Evolutionary conservation across 2,113 vertebrate genomes (phyloP).

Genomic region (Smithornis capensis): DNA sequence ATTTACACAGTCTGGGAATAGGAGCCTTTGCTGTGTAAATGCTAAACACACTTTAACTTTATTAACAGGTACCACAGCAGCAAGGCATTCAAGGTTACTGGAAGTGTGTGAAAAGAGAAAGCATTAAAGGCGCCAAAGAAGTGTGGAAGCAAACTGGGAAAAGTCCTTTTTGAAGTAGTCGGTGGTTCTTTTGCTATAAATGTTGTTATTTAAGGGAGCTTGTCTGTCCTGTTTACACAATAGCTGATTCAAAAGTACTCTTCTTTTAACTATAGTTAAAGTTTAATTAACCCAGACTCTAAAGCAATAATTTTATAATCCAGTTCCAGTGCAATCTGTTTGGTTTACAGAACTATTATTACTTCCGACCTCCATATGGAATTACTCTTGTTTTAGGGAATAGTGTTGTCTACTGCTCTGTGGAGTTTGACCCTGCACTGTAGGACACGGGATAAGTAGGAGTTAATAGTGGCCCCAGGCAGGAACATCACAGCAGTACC

Average conservation of each 20-base stretch:
- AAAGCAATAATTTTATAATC: not conserved
- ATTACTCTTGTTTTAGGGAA: not conserved
- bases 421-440: not conserved
- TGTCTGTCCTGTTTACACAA: slow-evolving; percentile 50
- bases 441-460: not conserved
- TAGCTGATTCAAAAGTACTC: not conserved
- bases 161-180: slow-evolving; percentile 78
- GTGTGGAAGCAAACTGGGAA: slow-evolving; percentile 79
- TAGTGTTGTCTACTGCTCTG: not conserved
- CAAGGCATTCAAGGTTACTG: slow-evolving; percentile 87
- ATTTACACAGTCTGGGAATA: not conserved
- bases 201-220: not conserved
- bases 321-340: not conserved
- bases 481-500: not conserved
- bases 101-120: slow-evolving; percentile 96
- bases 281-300: slow-evolving; percentile 1
- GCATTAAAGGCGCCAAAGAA: slow-evolving; percentile 90
- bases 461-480: not conserved
- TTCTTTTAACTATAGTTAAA: not conserved
- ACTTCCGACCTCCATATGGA: not conserved
- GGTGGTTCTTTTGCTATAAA: not conserved
- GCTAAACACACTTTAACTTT: slow-evolving; percentile 13
- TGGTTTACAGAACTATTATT: not conserved
- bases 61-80: slow-evolving; percentile 85
- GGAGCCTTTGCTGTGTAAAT: not conserved